A percentile compares a stretch with the other conserved stretches of the same genome.
These are phyloP conservation scores for Equus przewalskii DNA, from an alignment of 2,113 vertebrate species.

Conservation along the genomic window DNA sequence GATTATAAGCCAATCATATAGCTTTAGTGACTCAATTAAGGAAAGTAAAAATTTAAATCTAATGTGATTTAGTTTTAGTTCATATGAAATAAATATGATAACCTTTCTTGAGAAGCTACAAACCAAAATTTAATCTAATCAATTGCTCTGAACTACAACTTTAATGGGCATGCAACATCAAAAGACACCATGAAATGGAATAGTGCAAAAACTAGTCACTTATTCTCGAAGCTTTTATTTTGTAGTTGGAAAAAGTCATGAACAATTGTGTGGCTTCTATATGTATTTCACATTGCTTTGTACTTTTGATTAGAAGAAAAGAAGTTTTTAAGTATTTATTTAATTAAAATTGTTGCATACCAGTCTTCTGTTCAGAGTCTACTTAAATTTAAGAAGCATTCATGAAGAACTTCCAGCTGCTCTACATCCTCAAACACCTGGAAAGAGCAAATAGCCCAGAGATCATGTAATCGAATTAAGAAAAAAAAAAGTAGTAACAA, in stretches of 20 bases:
- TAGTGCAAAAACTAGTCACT: background rate
- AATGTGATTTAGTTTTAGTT: background rate
- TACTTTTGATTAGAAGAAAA: background rate
- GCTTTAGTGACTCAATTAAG: background rate
- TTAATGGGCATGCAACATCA: background rate
- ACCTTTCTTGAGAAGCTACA: background rate
- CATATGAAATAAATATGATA: background rate
- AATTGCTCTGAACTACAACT: background rate
- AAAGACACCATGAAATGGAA: background rate
- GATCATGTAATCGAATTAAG: background rate
- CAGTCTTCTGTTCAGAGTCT: background rate
- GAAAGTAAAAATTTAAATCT: constrained; percentile 6
- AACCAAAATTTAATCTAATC: background rate
- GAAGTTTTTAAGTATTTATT: background rate
- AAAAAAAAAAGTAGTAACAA: background rate
- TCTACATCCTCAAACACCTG: background rate
- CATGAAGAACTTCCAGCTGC: background rate
- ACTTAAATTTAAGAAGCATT: background rate
- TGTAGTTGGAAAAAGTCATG: background rate
- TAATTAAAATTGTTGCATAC: background rate
- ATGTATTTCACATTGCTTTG: background rate
- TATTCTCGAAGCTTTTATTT: background rate
- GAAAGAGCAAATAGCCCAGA: background rate
- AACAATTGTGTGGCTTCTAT: background rate
- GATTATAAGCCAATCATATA: background rate